These are phyloP conservation scores for Athalia circularis DNA, from an alignment of 2,888 invertebrate genomes.

Conservation along the genomic window DNA sequence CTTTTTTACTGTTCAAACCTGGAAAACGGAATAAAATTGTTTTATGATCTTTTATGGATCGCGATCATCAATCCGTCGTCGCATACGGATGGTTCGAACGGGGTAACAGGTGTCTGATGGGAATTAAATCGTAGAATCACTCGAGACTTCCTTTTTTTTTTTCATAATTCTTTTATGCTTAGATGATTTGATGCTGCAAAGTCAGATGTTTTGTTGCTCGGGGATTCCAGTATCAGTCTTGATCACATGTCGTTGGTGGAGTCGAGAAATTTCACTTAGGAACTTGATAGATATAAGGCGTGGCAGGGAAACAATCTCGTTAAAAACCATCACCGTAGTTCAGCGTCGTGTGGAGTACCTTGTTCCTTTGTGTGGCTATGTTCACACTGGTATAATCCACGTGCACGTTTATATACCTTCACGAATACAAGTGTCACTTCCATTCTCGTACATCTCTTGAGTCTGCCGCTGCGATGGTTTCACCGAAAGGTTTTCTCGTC, in stretches of 20 bases:
- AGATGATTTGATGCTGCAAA: not conserved
- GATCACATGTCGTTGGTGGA: not conserved
- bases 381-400: not conserved
- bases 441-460: constrained; percentile 13
- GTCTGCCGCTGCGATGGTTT: constrained; percentile 28
- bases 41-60: not conserved
- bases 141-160: not conserved
- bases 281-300: not conserved
- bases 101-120: constrained; percentile 25
- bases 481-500: constrained; percentile 33
- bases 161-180: not conserved
- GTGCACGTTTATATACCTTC: not conserved
- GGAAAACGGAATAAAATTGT: constrained; percentile 6
- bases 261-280: constrained; percentile 12
- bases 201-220: too few species aligned
- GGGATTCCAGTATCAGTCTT: not conserved
- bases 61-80: not conserved
- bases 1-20: not conserved
- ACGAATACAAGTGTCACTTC: not conserved
- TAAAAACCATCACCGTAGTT: constrained; percentile 27
- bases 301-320: constrained; percentile 23
- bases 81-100: not conserved
- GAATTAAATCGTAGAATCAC: not conserved
- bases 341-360: not conserved
- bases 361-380: not conserved